Evolutionary conservation across 2,888 invertebrate species (phyloP).

Genomic region (Mythimna loreyi): DNA sequence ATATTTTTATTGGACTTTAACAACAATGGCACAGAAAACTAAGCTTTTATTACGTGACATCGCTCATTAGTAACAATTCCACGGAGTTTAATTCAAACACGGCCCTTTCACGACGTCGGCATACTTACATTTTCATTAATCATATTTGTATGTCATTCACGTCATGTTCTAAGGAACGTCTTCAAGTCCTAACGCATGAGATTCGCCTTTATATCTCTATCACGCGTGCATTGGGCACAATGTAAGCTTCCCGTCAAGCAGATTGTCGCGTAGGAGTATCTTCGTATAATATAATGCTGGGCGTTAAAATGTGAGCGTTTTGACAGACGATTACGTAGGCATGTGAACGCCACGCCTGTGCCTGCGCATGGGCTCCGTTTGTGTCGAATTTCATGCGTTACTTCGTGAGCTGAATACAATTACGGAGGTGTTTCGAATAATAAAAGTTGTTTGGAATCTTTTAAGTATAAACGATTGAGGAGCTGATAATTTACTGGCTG

Average conservation of each 20-base stretch:
- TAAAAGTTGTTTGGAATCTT: constrained; percentile 31
- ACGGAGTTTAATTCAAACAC: constrained; percentile 33
- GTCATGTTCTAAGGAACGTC: constrained; percentile 46
- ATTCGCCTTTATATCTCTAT: constrained; percentile 60
- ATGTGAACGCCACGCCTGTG: constrained; percentile 52
- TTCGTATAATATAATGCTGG: constrained; percentile 67
- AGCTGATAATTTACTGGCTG: neutral
- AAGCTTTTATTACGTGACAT: constrained; percentile 42
- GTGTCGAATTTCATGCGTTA: constrained; percentile 43
- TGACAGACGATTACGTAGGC: constrained; percentile 70
- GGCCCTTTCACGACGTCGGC: constrained; percentile 40
- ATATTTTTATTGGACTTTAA: constrained; percentile 24
- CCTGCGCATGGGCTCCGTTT: constrained; percentile 43
- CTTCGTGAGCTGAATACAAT: constrained; percentile 64
- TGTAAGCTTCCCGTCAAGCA: constrained; percentile 76
- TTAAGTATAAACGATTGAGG: constrained; percentile 7
- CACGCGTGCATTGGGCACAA: constrained; percentile 69
- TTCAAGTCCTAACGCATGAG: constrained; percentile 40
- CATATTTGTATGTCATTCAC: constrained; percentile 57
- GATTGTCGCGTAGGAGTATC: constrained; percentile 81
- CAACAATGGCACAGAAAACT: constrained; percentile 22
- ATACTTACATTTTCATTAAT: constrained; percentile 61
- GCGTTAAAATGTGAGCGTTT: constrained; percentile 70
- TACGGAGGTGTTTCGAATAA: constrained; percentile 33
- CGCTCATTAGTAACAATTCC: constrained; percentile 38